Evolutionary conservation across 2,888 invertebrate species (phyloP), one percentile per base, ranked within the genome.

Genomic region (Acheta domesticus): DNA sequence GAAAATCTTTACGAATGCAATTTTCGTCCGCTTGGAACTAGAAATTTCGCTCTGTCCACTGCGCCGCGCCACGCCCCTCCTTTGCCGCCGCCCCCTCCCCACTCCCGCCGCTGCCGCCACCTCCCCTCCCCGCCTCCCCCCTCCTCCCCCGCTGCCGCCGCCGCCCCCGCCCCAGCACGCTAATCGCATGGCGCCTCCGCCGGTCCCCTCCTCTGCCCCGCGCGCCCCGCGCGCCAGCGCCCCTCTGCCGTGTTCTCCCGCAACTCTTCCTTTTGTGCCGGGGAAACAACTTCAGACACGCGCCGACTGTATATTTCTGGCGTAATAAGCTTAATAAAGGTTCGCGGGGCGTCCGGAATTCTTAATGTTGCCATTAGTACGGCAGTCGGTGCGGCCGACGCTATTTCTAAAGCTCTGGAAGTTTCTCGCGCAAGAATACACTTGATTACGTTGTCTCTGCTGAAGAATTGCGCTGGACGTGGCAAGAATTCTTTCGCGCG

Each of bases 271-370:
- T 62, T 62, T 62, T 62, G 62, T 62, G 62, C n/a, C 62, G 16
- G 62, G 62, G n/a, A 62, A 62, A 62, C 62, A 62, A 62, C 62
- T 62, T 62, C 62, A 62, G 62, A 62, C 62, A 62, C 62, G 62
- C 62, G 62, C 62, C 62, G 62, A 62, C 62, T 62, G 62, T 62
- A 62, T 62, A 62, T 62, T 62, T 62, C 62, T 62, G 62, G 62
- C 62, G 62, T 62, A 62, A 62, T 62, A 62, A 62, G 62, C 62
- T 62, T 62, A 62, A 62, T 62, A 62, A 62, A 62, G 62, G 62
- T 62, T 62, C 62, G 62, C 62, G 62, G n/a, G 62, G 62, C 62
- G 62, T 62, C 62, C n/a, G 62, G 62, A 62, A 62, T 62, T 62
- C 62, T 62, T 62, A 62, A 62, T 62, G n/a, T n/a, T 12, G 16